Conservation (phyloP, 2,113 vertebrate genomes). For the Sylvietta virens region DNA sequence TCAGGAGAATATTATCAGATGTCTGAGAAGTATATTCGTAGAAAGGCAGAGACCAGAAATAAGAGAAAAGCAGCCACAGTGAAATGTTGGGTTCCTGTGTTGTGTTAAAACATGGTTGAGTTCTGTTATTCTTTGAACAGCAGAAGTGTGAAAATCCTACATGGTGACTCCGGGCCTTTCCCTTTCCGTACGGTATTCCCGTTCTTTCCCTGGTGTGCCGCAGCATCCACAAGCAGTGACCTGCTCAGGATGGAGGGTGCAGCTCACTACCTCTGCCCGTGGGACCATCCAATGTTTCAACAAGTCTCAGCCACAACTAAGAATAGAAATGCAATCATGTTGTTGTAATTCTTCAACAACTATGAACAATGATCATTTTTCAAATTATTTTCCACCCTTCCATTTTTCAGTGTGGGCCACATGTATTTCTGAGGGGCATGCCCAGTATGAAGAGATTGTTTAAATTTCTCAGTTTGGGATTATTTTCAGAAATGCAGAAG, state of each 20-base stretch:
- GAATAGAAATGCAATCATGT: background rate
- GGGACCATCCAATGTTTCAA: background rate
- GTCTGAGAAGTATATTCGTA: background rate
- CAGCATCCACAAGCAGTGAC: background rate
- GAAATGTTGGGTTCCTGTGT: background rate
- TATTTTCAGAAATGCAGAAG: background rate
- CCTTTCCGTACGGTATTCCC: fast-evolving
- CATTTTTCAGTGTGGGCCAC: fast-evolving
- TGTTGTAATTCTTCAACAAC: background rate
- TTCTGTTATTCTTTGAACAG: background rate
- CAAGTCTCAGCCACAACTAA: fast-evolving
- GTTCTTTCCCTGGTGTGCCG: background rate
- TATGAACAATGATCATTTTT: background rate
- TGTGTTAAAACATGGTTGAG: background rate
- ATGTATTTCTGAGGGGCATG: background rate
- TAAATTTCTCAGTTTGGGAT: background rate
- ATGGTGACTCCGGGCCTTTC: background rate
- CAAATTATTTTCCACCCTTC: background rate
- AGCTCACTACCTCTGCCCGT: background rate
- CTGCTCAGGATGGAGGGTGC: background rate
- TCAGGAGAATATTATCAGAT: background rate
- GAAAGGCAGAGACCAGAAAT: background rate
- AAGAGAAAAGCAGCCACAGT: background rate
- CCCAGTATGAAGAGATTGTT: background rate
- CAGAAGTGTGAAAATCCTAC: background rate